Evolutionary conservation across 1,140 invertebrate species (phyloP).

Genomic region (Telenomus remus): DNA sequence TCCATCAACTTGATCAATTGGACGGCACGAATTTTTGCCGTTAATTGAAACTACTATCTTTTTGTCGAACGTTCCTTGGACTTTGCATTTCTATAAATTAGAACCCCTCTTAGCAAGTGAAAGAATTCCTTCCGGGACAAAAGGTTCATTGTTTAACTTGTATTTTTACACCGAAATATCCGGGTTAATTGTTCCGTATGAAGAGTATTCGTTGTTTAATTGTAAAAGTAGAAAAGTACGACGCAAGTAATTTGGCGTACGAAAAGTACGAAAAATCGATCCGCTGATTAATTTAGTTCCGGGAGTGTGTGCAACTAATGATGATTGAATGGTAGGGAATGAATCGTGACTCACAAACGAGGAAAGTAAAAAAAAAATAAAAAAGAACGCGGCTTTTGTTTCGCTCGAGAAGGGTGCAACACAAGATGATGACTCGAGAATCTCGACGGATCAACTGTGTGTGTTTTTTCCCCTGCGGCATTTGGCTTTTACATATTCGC

Average conservation of each 20-base stretch:
- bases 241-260: background rate
- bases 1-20: no score
- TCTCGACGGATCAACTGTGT: constrained; percentile 8
- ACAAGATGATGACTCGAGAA: constrained; percentile 39
- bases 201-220: no score
- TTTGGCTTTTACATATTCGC: constrained; percentile 12
- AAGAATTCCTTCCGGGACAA: no score
- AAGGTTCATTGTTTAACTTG: no score
- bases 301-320: constrained; percentile 51
- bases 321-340: constrained; percentile 53
- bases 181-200: no score
- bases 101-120: no score
- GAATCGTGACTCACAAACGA: constrained; percentile 25
- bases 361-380: constrained; percentile 48
- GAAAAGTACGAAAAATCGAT: constrained; percentile 30
- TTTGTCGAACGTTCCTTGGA: no score
- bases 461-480: constrained; percentile 4
- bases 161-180: no score
- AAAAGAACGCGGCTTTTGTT: constrained; percentile 47
- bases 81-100: no score
- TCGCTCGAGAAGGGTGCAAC: constrained; percentile 35
- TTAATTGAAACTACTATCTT: no score
- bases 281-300: constrained; percentile 43
- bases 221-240: background rate
- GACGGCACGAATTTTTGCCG: no score